These are phyloP conservation scores for Sturnus vulgaris DNA, from an alignment of 2,113 vertebrate species.

Conservation along the genomic window DNA sequence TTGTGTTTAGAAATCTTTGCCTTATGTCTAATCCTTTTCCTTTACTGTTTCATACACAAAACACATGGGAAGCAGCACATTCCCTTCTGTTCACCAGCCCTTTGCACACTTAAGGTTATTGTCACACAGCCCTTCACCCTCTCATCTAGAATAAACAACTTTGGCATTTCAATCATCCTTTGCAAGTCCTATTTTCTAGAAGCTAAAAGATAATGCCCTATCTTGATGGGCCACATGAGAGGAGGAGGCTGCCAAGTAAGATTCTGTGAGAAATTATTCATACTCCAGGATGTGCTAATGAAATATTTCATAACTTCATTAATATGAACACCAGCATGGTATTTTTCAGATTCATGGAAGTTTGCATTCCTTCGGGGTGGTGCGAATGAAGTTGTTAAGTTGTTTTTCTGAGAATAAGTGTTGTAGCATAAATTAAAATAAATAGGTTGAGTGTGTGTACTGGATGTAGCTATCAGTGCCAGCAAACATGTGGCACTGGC, in stretches of 20 bases:
- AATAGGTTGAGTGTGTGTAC: background rate
- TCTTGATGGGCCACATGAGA: background rate
- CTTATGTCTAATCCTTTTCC: background rate
- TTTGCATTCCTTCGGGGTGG: background rate
- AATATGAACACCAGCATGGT: background rate
- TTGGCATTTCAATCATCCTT: background rate
- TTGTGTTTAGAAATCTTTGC: slow-evolving; percentile 14
- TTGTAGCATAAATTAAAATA: background rate
- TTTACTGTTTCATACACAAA: background rate
- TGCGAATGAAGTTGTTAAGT: background rate
- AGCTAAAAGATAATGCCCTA: background rate
- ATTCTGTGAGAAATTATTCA: slow-evolving; percentile 33
- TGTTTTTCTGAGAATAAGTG: background rate
- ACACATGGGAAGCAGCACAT: background rate
- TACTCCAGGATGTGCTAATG: slow-evolving; percentile 17
- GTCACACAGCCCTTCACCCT: background rate
- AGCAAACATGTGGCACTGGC: background rate
- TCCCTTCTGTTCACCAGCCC: background rate
- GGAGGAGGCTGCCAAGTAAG: background rate
- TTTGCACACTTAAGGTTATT: background rate
- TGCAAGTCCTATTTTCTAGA: background rate
- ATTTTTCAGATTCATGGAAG: background rate
- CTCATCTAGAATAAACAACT: background rate
- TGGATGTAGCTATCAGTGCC: background rate
- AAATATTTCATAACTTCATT: slow-evolving; percentile 24